phyloP scores from a whole-genome alignment of 2,797 vertebrate species.

The Pristis pectinata region DNA sequence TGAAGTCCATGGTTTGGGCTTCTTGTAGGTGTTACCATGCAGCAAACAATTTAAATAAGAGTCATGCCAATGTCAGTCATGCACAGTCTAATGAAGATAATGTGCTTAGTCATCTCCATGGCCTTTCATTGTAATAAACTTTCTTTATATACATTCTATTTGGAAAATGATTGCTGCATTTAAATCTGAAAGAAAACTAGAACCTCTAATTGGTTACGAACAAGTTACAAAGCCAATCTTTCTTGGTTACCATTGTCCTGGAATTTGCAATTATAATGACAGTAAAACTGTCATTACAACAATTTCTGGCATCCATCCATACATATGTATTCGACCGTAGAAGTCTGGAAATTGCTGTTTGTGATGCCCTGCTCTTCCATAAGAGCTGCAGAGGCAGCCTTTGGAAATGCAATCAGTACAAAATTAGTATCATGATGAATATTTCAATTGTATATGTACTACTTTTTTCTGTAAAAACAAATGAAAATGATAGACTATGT shows the following conservation, averaged over 20 bases:
- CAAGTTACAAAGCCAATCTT: not conserved
- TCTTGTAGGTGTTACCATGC: not conserved
- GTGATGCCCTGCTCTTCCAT: too few relatives aligned
- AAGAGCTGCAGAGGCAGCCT: too few relatives aligned
- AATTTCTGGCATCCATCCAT: too few relatives aligned
- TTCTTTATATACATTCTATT: not conserved
- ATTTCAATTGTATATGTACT: too few relatives aligned
- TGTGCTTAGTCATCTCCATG: not conserved
- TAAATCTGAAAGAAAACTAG: slow-evolving; percentile 3
- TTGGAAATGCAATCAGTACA: too few relatives aligned
- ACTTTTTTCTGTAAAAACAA: too few relatives aligned
- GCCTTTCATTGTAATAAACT: not conserved
- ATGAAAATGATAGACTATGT: too few relatives aligned
- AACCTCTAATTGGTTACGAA: not conserved
- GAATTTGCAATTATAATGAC: too few relatives aligned
- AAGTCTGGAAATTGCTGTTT: too few relatives aligned
- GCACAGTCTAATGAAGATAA: not conserved
- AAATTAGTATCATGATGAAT: too few relatives aligned
- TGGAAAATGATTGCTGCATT: not conserved
- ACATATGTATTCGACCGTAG: too few relatives aligned
- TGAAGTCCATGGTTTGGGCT: not conserved
- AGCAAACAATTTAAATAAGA: not conserved
- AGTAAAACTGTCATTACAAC: too few relatives aligned
- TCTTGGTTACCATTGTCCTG: not conserved
- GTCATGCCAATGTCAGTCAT: not conserved